Percentiles rank a stretch among this genome's conserved stretches.
phyloP scores from a whole-genome alignment of 2,113 vertebrate genomes.

The Crotalus tigris region DNA sequence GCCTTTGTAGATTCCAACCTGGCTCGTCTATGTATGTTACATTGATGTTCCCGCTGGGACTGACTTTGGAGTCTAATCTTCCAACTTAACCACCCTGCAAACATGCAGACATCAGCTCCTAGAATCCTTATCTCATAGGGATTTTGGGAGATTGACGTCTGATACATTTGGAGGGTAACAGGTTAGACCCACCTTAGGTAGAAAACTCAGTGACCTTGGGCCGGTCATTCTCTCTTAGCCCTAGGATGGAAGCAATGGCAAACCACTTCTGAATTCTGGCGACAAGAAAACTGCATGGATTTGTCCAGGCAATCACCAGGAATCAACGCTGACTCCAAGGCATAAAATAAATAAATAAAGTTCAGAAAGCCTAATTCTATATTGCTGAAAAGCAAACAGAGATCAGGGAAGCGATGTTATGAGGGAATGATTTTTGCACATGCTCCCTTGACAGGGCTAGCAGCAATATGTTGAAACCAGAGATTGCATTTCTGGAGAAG shows the following conservation, averaged over 20 bases:
- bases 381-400: background rate
- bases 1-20: background rate
- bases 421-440: conserved; percentile 24
- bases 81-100: background rate
- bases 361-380: background rate
- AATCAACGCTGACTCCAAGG: background rate
- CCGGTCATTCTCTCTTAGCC: background rate
- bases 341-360: background rate
- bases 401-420: background rate
- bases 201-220: background rate
- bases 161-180: background rate
- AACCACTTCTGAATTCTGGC: background rate
- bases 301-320: background rate
- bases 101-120: background rate
- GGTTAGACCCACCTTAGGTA: background rate
- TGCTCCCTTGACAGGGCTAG: background rate
- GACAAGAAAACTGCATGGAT: background rate
- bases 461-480: conserved; percentile 12
- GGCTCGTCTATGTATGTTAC: background rate
- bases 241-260: background rate
- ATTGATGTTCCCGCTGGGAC: background rate
- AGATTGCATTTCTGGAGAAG: background rate
- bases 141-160: background rate
- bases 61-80: background rate
- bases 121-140: background rate